Evolutionary conservation across 2,888 invertebrate genomes (phyloP).

Genomic region (Cheilosia impressa): DNA sequence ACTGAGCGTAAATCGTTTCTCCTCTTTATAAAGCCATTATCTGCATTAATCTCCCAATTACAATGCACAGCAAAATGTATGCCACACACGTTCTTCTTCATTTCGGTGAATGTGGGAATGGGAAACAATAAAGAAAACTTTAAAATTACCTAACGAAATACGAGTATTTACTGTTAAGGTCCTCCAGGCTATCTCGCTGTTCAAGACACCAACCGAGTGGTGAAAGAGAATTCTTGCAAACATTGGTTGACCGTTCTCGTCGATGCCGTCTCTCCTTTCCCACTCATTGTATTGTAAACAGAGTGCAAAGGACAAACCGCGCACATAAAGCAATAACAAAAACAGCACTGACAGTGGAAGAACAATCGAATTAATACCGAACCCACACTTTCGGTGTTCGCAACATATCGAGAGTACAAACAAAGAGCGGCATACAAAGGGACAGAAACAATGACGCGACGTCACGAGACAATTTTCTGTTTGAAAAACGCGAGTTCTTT

Average conservation of each 20-base stretch:
- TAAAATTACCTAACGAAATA: conserved; percentile 57
- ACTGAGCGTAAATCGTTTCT: background rate
- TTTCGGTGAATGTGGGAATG: conserved; percentile 38
- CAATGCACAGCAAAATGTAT: conserved; percentile 41
- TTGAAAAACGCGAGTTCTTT: conserved; percentile 60
- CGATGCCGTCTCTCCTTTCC: background rate
- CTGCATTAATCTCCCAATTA: conserved; percentile 53
- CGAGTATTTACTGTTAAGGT: conserved; percentile 59
- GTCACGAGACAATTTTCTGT: conserved; percentile 43
- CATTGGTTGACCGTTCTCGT: conserved; percentile 38
- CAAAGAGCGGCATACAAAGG: background rate
- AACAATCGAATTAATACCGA: conserved; percentile 51
- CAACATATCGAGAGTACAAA: conserved; percentile 9
- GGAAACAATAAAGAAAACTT: conserved; percentile 51
- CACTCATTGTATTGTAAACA: background rate
- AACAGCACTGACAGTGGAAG: background rate
- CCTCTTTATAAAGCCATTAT: conserved; percentile 62
- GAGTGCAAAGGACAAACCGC: background rate
- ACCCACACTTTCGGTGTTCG: conserved; percentile 55
- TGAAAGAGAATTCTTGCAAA: conserved; percentile 6
- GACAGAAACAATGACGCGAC: background rate
- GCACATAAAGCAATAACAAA: conserved; percentile 3
- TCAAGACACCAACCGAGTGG: conserved; percentile 21
- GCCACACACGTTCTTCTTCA: conserved; percentile 50
- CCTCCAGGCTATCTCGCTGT: conserved; percentile 45